Percentiles rank a stretch among this genome's conserved stretches.
Evolutionary conservation across 2,797 vertebrate species (phyloP).

Genomic region (Danionella dracula): DNA sequence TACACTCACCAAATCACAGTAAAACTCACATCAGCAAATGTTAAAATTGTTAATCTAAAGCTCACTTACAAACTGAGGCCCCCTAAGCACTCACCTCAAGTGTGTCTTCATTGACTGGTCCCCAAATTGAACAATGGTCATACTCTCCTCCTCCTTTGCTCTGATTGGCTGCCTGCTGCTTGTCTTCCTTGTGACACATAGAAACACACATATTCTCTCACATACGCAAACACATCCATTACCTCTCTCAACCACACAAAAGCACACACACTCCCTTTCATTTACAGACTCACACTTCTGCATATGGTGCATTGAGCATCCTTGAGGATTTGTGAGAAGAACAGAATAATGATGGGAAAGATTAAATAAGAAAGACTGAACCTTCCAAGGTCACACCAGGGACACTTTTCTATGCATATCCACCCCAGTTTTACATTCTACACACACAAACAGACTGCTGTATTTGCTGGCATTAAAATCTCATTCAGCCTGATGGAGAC

Average conservation of each 20-base stretch:
- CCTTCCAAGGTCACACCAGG: constrained; percentile 29
- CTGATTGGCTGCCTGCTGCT: constrained; percentile 90
- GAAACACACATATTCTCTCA: background rate
- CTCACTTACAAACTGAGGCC: no score
- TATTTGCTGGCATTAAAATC: constrained; percentile 54
- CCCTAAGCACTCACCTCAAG: no score
- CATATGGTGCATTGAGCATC: constrained; percentile 29
- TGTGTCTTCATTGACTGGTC: no score
- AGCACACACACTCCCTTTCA: background rate
- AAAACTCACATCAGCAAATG: no score
- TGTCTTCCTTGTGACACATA: constrained; percentile 85
- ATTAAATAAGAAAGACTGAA: constrained; percentile 32
- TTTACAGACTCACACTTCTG: background rate
- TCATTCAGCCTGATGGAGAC: constrained; percentile 30
- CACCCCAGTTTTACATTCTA: constrained; percentile 35
- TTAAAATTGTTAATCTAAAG: no score
- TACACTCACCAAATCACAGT: no score
- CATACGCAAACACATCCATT: background rate
- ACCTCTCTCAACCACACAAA: background rate
- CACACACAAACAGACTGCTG: constrained; percentile 25
- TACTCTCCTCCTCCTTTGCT: no score
- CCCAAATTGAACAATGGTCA: no score
- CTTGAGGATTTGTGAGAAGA: constrained; percentile 42
- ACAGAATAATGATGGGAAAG: constrained; percentile 21
- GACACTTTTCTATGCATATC: constrained; percentile 39